Base-by-base conservation (phyloP, 1,140 invertebrate species). In the Bombus waltoni region DNA sequence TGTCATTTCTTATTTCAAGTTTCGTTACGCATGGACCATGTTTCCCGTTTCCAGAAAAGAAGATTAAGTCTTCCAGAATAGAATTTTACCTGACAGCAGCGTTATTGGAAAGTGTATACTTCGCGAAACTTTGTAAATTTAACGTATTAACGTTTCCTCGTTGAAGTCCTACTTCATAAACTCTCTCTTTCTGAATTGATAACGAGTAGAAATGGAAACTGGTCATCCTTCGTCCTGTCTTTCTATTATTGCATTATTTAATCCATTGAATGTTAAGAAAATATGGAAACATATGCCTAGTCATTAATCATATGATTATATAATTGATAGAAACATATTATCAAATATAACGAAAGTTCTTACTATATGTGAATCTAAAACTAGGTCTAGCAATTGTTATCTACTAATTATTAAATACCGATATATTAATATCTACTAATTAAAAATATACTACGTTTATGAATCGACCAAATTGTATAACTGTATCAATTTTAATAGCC, bases 41-140 rank as follows among this genome's bases (percentile, higher is more conserved):
- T 42, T 62, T 73, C 40, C 53, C 47, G 9, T 25, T 47, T 82
- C 40, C 57, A 38, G 35, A 32, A 66, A 66, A 47, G 71, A 65
- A 66, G 57, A 75, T 81, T 81, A 81, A 73, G 32, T 42, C 32
- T 59, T 47, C 40, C 10, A 25, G 70, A 15, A 71, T 35, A 79
- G n/a, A 38, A 82, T 42, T 65, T 40, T 47, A 40, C n/a, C 57
- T 74, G 47, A 22, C 71, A n/a, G 32, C 25, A 38, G 68, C 44
- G 65, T 74, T 38, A 65, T 47, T 47, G n/a, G 15, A 35, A 65
- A 74, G 2, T n/a, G 53, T 10, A 32, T 22, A 13, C 25, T 66
- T 65, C 25, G 22, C 18, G 6, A 9, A 81, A 73, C 40, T 65
- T 38, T 25, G 40, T 3, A 35, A 35, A 44, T 62, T 32, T 79